A percentile compares a stretch with the other conserved stretches of the same genome.
phyloP scores from a whole-genome alignment of 2,888 invertebrate genomes.

The Drosophila histrio region DNA sequence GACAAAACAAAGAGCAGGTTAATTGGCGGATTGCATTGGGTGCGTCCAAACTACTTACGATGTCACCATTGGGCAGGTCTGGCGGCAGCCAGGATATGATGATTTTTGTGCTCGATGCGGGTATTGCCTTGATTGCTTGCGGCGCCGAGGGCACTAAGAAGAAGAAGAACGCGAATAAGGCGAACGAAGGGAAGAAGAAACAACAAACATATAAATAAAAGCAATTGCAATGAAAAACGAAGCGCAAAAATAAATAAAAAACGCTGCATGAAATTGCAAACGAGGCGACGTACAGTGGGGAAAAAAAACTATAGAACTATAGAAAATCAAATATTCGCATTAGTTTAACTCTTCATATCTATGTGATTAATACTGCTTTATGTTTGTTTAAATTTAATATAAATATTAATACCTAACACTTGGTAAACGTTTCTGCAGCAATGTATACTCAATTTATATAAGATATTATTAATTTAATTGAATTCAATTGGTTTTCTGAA shows the following conservation, averaged over 20 bases:
- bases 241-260: slow-evolving; percentile 35
- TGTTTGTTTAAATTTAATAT: too few species aligned
- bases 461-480: too few species aligned
- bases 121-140: slow-evolving; percentile 94
- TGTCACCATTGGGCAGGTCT: slow-evolving; percentile 91
- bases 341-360: too few species aligned
- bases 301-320: too few species aligned
- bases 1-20: slow-evolving; percentile 19
- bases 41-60: slow-evolving; percentile 85
- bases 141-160: slow-evolving; percentile 93
- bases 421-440: too few species aligned
- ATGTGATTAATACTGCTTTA: too few species aligned
- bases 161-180: slow-evolving; percentile 37
- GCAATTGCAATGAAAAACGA: slow-evolving; percentile 37
- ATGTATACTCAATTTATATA: too few species aligned
- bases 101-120: slow-evolving; percentile 93
- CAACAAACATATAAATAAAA: slow-evolving; percentile 41
- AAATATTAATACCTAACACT: too few species aligned
- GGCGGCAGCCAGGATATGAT: slow-evolving; percentile 96
- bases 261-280: slow-evolving; percentile 63
- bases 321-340: too few species aligned
- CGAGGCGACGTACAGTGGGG: too few species aligned
- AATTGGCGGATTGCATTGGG: slow-evolving; percentile 12
- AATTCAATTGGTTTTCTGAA: too few species aligned
- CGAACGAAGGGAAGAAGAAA: slow-evolving; percentile 13